Base-by-base conservation (phyloP, 2,797 vertebrate genomes). In the Cirrhinus mrigala region DNA sequence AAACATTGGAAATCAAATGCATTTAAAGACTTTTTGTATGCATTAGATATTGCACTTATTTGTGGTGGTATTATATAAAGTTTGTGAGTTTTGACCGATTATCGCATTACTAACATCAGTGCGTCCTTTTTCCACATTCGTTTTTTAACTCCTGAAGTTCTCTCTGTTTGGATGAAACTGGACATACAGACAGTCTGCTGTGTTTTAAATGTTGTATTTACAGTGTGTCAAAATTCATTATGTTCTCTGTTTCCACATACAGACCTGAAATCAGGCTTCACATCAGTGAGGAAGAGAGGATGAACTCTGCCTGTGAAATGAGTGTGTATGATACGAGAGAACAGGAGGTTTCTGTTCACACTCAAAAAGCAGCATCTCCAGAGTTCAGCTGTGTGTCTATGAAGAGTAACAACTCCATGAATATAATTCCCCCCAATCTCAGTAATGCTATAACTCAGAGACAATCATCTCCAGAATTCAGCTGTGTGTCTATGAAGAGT, bases 341-440 rank as follows among this genome's bases (percentile, higher is more conserved):
- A 3, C 29, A n/a, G n/a, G n/a, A 37, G 29, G 64, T 0, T 18
- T 18, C 29, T 68, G 8, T 4, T 68, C 0, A 68, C 16, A 1
- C 29, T 68, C 64, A 37, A 3, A 68, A 16, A 68, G 8, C 64
- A 68, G 16, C 16, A 2, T 68, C 8, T 68, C 3, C 64, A 37
- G 64, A 0, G 20, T 68, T 0, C 29, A 68, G 29, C 1, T 20
- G 3, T 37, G 64, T 37, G 16, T 68, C 64, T 0, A 37, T 68
- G 16, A 68, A 2, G 64, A 68, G 64, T 68, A 37, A 68, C 29
- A 0, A 4, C 29, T 68, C 29, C 3, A 68, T 20, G 16, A 3
- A 3, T 3, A n/a, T n/a, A n/a, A 1, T 33, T 0, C 16, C 15
- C 0, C 64, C 16, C 4, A 0, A 0, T 0, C 6, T 29, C 14